Percentiles rank a stretch among this genome's conserved stretches.
Evolutionary conservation across 2,888 invertebrate genomes (phyloP).

Genomic region (Drosophila pegasa): DNA sequence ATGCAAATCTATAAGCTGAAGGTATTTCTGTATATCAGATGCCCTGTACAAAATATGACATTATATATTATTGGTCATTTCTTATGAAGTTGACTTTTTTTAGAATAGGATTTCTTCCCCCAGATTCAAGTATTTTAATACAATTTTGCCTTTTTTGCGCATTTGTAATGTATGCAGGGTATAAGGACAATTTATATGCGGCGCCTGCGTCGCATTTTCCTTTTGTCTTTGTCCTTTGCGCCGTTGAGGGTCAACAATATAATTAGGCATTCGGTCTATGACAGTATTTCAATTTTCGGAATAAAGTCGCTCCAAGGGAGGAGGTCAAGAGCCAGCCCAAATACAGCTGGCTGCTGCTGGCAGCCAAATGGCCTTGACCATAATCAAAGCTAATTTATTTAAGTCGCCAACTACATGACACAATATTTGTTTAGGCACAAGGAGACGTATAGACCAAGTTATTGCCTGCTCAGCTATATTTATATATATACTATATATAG

Average conservation of each 20-base stretch:
- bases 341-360: conserved; percentile 2
- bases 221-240: conserved; percentile 10
- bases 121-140: background rate
- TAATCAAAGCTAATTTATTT: conserved; percentile 77
- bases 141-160: background rate
- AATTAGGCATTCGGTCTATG: conserved; percentile 66
- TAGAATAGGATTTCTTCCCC: background rate
- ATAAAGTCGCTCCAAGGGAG: conserved; percentile 38
- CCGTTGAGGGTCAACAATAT: conserved; percentile 54
- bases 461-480: conserved; percentile 57
- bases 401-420: conserved; percentile 67
- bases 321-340: conserved; percentile 2
- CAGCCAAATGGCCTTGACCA: conserved; percentile 56
- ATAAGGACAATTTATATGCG: conserved; percentile 36
- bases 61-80: background rate
- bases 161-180: conserved; percentile 1
- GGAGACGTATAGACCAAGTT: conserved; percentile 49
- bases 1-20: background rate
- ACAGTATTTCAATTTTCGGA: conserved; percentile 62
- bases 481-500: conserved; percentile 13
- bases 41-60: background rate
- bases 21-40: background rate
- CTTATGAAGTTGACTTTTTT: background rate
- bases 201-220: conserved; percentile 9
- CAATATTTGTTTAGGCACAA: conserved; percentile 56